Evolutionary conservation across 2,888 invertebrate species (phyloP).

Genomic region (Penaeus monodon): DNA sequence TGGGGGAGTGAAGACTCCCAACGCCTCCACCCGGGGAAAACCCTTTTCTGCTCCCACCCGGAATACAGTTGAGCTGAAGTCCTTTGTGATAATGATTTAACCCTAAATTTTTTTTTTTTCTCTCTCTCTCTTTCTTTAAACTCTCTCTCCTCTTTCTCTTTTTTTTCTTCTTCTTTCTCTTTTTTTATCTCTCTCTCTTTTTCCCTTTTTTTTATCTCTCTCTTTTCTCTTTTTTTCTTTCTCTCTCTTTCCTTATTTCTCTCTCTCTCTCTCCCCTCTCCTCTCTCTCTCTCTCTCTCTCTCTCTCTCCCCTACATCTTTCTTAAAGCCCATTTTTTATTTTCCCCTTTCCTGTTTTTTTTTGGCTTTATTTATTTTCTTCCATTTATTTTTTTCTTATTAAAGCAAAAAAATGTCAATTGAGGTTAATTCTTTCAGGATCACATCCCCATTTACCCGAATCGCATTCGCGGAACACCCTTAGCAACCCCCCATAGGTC

Average conservation of each 20-base stretch:
- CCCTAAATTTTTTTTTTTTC: not conserved
- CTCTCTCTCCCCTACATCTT: no score
- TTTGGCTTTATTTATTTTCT: no score
- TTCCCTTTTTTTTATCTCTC: no score
- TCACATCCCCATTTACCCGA: constrained; percentile 80
- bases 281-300: no score
- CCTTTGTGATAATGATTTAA: no score
- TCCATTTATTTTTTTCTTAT: not conserved
- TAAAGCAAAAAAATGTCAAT: not conserved
- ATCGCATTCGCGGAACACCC: constrained; percentile 82
- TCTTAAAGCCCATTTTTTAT: no score
- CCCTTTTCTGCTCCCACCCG: constrained; percentile 79
- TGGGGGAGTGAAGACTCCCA: constrained; percentile 84
- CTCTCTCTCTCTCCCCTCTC: no score
- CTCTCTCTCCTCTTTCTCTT: not conserved
- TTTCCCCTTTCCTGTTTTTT: no score
- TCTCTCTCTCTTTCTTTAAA: not conserved
- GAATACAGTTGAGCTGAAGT: constrained; percentile 65
- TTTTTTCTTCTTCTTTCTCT: no score
- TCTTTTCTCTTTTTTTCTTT: no score
- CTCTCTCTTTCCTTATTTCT: no score
- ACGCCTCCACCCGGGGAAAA: constrained; percentile 82
- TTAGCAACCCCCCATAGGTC: constrained; percentile 67
- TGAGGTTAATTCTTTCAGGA: constrained; percentile 67
- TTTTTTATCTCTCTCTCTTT: no score